Evolutionary conservation across 2,888 invertebrate species (phyloP).

Genomic region (Carterocephalus palaemon): DNA sequence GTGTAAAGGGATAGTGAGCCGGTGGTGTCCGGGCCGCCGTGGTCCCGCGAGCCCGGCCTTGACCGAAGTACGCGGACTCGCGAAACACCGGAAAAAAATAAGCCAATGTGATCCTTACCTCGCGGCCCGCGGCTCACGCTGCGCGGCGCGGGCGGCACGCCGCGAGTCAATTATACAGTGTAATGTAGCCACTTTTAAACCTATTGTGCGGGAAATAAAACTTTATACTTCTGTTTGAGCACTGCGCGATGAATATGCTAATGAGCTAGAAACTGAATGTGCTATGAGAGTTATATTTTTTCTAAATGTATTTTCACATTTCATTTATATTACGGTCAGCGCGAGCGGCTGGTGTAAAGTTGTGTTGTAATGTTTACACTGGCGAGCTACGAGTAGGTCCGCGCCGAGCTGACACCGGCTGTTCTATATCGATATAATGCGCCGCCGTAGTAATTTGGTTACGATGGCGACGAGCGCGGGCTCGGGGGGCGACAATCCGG

Average conservation of each 20-base stretch:
- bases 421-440: no score
- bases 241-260: constrained; percentile 14
- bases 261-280: constrained; percentile 7
- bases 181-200: constrained; percentile 16
- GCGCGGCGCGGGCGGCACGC: constrained; percentile 1
- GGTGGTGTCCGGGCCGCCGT: no score
- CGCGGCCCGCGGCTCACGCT: neutral
- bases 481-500: no score
- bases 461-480: no score
- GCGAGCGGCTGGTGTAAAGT: neutral
- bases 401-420: no score
- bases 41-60: no score
- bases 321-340: neutral
- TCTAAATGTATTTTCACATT: neutral
- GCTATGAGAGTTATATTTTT: constrained; percentile 2
- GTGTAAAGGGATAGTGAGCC: constrained; percentile 21
- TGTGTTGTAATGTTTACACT: no score
- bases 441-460: no score
- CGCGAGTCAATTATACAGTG: constrained; percentile 21
- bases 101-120: constrained; percentile 11
- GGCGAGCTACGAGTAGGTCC: no score
- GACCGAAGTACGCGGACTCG: neutral
- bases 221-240: constrained; percentile 12
- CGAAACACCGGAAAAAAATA: neutral
- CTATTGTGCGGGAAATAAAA: constrained; percentile 20